phyloP scores from a whole-genome alignment of 1,140 invertebrate genomes.

The Drosophila nannoptera region DNA sequence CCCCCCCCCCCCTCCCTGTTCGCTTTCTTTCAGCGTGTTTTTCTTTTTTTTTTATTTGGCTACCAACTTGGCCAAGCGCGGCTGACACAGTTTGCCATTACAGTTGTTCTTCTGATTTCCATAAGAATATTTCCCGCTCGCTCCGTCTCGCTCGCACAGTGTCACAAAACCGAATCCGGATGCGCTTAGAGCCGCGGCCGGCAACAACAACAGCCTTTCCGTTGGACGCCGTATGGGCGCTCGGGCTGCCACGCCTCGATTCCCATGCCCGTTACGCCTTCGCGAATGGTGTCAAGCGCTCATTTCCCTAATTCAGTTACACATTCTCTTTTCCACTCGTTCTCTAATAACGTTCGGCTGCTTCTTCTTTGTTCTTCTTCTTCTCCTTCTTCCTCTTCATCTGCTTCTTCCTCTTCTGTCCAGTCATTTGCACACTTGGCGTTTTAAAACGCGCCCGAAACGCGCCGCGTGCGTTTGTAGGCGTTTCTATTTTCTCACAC shows the following conservation, averaged over 20 bases:
- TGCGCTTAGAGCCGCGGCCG: constrained; percentile 68
- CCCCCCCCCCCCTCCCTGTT: constrained; percentile 1
- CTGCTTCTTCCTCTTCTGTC: background rate
- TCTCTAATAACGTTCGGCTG: constrained; percentile 26
- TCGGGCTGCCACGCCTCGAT: constrained; percentile 2
- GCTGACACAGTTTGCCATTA: constrained; percentile 32
- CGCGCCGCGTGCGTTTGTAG: constrained; percentile 21
- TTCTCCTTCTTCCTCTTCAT: background rate
- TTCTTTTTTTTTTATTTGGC: constrained; percentile 3
- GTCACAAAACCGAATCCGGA: constrained; percentile 61
- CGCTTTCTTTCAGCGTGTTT: constrained; percentile 31
- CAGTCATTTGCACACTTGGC: constrained; percentile 2
- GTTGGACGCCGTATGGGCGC: constrained; percentile 32
- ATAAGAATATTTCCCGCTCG: constrained; percentile 7
- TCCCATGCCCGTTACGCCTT: constrained; percentile 14
- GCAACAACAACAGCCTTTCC: constrained; percentile 53
- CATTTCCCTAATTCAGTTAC: constrained; percentile 73
- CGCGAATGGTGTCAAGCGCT: constrained; percentile 70
- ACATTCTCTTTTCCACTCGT: constrained; percentile 40
- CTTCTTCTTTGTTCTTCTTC: constrained; percentile 19
- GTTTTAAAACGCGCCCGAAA: constrained; percentile 30
- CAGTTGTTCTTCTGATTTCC: constrained; percentile 36
- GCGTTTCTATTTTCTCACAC: constrained; percentile 30
- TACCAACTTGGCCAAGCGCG: constrained; percentile 41
- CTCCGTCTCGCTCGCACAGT: background rate